Evolutionary conservation across 2,797 vertebrate species (phyloP).

Genomic region (Lemur catta): DNA sequence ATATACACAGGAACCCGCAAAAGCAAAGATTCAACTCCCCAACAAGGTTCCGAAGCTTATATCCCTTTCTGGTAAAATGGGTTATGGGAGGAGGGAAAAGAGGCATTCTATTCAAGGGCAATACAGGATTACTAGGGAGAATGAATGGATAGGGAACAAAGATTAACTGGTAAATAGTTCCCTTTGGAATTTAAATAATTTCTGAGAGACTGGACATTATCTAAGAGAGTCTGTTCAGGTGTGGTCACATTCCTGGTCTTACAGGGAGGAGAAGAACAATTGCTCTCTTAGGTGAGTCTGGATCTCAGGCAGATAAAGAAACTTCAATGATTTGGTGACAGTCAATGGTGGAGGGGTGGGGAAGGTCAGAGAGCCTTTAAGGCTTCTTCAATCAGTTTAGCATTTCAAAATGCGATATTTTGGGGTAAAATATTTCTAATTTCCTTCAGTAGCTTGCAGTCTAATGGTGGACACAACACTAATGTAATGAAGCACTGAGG

Average conservation of each 20-base stretch:
- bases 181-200: not conserved
- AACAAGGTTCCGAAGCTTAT: not conserved
- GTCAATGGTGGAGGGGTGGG: not conserved
- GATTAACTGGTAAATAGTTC: not conserved
- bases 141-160: not conserved
- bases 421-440: not conserved
- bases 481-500: not conserved
- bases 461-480: not conserved
- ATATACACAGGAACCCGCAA: not conserved
- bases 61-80: not conserved
- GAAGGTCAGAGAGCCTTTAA: not conserved
- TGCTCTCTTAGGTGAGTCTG: not conserved
- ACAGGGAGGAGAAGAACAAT: too few relatives aligned
- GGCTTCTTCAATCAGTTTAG: not conserved
- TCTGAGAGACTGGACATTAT: not conserved
- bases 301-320: not conserved
- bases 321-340: not conserved
- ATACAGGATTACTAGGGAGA: not conserved
- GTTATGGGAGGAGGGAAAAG: not conserved
- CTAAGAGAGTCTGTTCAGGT: not conserved
- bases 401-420: not conserved
- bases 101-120: not conserved
- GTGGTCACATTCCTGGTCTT: not conserved
- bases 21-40: not conserved
- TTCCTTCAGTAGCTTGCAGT: not conserved